Evolutionary conservation across 2,113 vertebrate genomes (phyloP), one percentile per base, ranked within the genome.

Genomic region (Zosterops hypoxanthus): DNA sequence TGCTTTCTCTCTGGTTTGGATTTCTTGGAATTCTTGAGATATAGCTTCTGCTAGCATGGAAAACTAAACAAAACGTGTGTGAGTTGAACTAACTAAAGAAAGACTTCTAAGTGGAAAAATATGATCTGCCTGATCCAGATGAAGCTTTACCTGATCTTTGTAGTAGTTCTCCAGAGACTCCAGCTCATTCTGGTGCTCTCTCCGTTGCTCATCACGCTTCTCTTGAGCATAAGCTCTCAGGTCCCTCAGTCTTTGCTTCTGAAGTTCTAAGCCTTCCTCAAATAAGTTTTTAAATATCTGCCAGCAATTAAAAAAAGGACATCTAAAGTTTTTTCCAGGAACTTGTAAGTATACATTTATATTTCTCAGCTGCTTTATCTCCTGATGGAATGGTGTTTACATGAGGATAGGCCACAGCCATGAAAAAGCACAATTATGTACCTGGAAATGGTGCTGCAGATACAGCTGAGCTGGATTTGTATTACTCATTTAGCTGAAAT

Each of bases 161-260:
- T 99, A 99, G 91, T 99, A 99, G 97, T 99, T 99, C 96, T 99
- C 99, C 99, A 99, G 98, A 6, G 99, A 99, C 77, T 98, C 96
- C 68, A 99, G 91, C 92, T 99, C 98, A 11, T 98, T 97, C 82
- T 98, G 96, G 91, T 99, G 99, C 57, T 96, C 97, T 84, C 83
- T 97, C 82, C 98, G 98, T 57, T 98, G 98, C 85, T 99, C 98
- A 69, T 98, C 96, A 1, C 98, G 98, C 89, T 99, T 98, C 75
- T 99, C 99, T 83, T 95, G 98, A 86, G 98, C 98, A 7, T 98
- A 98, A 2, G 96, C 96, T 84, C 98, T 98, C 96, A 99, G 97
- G 50, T 99, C 99, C 89, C 97, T 98, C 86, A 99, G 91, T 46
- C 98, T 98, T 46, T 98, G 98, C 93, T 99, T 99, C 98, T 99